phyloP scores from a whole-genome alignment of 1,140 invertebrate species.

The Paralvinella palmiformis region DNA sequence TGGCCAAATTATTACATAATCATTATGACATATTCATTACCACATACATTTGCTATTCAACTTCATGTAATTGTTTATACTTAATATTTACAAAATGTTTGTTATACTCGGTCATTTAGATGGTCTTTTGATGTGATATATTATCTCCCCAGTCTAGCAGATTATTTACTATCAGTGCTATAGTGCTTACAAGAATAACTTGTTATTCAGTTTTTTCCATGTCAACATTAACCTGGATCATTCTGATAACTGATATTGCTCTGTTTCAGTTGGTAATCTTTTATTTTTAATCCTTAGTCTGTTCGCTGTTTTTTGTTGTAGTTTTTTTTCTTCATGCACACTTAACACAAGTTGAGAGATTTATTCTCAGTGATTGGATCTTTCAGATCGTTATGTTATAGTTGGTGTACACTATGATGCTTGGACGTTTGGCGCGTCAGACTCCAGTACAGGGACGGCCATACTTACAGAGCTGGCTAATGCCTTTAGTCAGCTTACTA shows the following conservation, averaged over 20 bases:
- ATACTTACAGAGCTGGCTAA: slow-evolving; percentile 51
- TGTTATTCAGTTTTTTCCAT: neutral
- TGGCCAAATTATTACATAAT: no score
- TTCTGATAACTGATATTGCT: neutral
- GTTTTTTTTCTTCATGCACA: neutral
- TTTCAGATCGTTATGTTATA: slow-evolving; percentile 51
- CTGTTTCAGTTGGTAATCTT: neutral
- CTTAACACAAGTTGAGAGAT: neutral
- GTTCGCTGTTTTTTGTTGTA: neutral
- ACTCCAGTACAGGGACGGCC: slow-evolving; percentile 52
- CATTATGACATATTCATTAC: no score
- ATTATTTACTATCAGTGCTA: no score
- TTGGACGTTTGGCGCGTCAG: slow-evolving; percentile 52
- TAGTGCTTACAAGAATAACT: neutral
- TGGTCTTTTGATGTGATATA: no score
- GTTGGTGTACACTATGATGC: slow-evolving; percentile 56
- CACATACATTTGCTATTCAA: no score
- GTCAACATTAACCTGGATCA: neutral
- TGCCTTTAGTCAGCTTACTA: slow-evolving; percentile 39
- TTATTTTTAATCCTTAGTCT: slow-evolving; percentile 7
- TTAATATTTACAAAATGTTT: no score
- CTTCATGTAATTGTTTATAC: no score
- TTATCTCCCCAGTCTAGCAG: no score
- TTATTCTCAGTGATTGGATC: slow-evolving; percentile 1
- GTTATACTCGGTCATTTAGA: no score